Evolutionary conservation across 1,140 invertebrate genomes (phyloP), one percentile per base, ranked within the genome.

Genomic region (Drosophila yakuba): DNA sequence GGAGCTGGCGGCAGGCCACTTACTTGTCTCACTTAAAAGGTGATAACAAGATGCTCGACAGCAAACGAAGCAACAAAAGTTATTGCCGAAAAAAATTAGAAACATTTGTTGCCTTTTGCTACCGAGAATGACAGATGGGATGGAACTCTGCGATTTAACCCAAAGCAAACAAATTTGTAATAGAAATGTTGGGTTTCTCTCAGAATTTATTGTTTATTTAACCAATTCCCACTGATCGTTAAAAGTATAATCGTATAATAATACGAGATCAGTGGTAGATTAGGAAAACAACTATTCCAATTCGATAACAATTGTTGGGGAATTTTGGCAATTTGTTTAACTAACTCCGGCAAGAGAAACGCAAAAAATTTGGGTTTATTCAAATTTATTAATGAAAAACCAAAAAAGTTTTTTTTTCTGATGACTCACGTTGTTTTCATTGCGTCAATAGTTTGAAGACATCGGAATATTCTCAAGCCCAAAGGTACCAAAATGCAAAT

Each of bases 21-120:
- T 84, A 83, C 84, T 79, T 89, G 66, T 88, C 75, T 78, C 84
- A 89, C 84, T 89, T 88, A 89, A 89, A 88, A 88, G 84, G 84
- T 88, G 84, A 88, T 89, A 89, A 88, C 84, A 88, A 88, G 76
- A 69, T 84, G 85, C 84, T 84, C 76, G 77, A 83, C 85, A 66
- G 57, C 55, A 58, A 54, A 58, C 54, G 39, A 63, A 17, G 43
- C 66, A 45, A 38, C 25, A 59, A 63, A 75, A 59, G 20, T 48
- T 47, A 47, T 59, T 28, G 17, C 20, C 32, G 3, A 25, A 54
- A 12, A 48, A 64, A 60, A 58, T 47, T 56, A 35, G 52, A 81
- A 67, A 69, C 38, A 56, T 51, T 80, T 78, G 39, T 77, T 66
- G 67, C 60, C 58, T 52, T 60, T 55, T 60, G 73, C 60, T 73